phyloP scores from a whole-genome alignment of 2,888 invertebrate species.

The Acanthoscelides obtectus region DNA sequence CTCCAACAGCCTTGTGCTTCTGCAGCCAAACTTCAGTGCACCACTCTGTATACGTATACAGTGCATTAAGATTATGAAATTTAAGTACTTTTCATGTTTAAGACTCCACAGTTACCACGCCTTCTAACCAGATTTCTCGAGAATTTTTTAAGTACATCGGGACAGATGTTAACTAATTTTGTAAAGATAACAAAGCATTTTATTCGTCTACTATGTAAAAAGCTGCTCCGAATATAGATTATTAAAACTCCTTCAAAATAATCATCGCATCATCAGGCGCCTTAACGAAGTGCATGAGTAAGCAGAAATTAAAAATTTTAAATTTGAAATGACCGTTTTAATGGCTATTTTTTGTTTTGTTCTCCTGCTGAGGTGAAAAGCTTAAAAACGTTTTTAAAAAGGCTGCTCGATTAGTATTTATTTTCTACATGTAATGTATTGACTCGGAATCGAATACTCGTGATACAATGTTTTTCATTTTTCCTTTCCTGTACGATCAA shows the following conservation, averaged over 20 bases:
- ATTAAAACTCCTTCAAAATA: not conserved
- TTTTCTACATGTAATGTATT: not conserved
- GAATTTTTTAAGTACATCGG: not conserved
- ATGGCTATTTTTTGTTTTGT: not conserved
- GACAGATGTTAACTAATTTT: not conserved
- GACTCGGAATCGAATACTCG: not conserved
- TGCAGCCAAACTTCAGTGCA: no score
- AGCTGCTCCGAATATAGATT: not conserved
- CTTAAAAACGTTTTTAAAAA: not conserved
- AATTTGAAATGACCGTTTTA: not conserved
- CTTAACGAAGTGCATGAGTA: not conserved
- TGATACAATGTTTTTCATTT: no score
- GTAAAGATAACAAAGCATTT: not conserved
- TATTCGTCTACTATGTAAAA: not conserved
- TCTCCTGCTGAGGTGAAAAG: not conserved
- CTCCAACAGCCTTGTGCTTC: no score
- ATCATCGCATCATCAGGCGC: not conserved
- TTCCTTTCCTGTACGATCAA: no score
- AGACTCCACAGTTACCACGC: not conserved
- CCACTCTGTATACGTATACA: no score
- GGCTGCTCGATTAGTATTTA: not conserved
- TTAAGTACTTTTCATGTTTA: not conserved
- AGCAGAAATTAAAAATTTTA: not conserved
- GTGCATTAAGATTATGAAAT: not conserved
- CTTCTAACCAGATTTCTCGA: not conserved